Evolutionary conservation across 2,888 invertebrate genomes (phyloP), one percentile per base, ranked within the genome.

Genomic region (Pristionchus arcanus): DNA sequence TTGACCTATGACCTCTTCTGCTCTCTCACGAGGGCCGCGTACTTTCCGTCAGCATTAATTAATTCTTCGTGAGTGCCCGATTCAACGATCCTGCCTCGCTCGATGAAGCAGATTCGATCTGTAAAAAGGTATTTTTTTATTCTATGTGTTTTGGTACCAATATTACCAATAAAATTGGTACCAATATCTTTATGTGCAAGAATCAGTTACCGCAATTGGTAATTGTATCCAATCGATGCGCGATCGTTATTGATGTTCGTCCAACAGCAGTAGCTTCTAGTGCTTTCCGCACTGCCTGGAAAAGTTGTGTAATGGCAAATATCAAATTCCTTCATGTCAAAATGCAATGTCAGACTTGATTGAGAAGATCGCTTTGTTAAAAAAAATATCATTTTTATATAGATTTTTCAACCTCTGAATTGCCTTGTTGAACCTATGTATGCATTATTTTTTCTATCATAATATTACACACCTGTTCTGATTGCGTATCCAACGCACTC

Each of bases 21-120:
- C 31, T 84, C 84, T n/a, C 84, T 25, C 19, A 84, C 84, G 2
- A 84, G 55, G 1, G 84, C 31, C 21, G 42, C 34, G 21, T 66
- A 68, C 28, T 68, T 37, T 37, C 87, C 68, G 15, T 68, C 42
- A 2, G 95, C 95, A 55, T 91, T 90, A 28, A 92, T 90, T 15
- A 95, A 92, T 53, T 95, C 94, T 0, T 94, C 92, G 11, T 93
- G 88, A 9, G 94, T 93, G 25, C 87, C 81, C 4, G 28, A 21
- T 15, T 85, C 84, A 28, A 85, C 84, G 21, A 85, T 85, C 34
- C 25, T 21, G 9, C 84, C 84, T 13, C 34, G 16, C 59, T 85
- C 84, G 4, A 85, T 55, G 84, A 85, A 85, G 21, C 53, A 85
- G 31, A 85, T 85, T 0, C 34, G 28, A 59, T 85, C 84, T 85